These are phyloP conservation scores for Dendrocincla tyrannina DNA, from an alignment of 2,797 vertebrate genomes.

Conservation along the genomic window DNA sequence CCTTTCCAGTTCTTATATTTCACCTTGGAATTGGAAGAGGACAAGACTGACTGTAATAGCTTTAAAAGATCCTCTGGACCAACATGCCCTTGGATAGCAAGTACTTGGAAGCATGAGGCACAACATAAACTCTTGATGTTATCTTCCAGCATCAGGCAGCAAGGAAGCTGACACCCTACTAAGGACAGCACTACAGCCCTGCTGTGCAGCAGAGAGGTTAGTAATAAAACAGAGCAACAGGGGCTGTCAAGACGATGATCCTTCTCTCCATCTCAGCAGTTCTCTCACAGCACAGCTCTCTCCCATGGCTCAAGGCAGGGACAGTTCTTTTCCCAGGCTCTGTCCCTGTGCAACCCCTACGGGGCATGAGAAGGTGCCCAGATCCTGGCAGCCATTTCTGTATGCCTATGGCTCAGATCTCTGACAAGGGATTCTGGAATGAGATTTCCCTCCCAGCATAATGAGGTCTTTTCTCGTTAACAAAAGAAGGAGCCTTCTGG, in stretches of 20 bases:
- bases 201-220: neutral
- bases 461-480: constrained; percentile 29
- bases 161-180: neutral
- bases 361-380: constrained; percentile 17
- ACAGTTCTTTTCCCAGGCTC: neutral
- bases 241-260: neutral
- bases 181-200: neutral
- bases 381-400: neutral
- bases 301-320: neutral
- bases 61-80: constrained; percentile 5
- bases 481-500: constrained; percentile 28
- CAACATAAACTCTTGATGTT: neutral
- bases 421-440: neutral
- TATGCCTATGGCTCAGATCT: neutral
- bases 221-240: neutral
- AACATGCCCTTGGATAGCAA: neutral
- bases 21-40: constrained; percentile 3
- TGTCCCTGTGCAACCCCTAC: neutral
- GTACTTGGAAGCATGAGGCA: constrained; percentile 22
- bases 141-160: constrained; percentile 3
- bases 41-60: neutral
- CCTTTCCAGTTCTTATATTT: neutral
- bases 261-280: neutral
- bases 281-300: neutral
- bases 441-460: neutral